Percentiles rank a stretch among this genome's conserved stretches.
These are phyloP conservation scores for Drosophila recens DNA, from an alignment of 2,888 invertebrate genomes.

Conservation along the genomic window DNA sequence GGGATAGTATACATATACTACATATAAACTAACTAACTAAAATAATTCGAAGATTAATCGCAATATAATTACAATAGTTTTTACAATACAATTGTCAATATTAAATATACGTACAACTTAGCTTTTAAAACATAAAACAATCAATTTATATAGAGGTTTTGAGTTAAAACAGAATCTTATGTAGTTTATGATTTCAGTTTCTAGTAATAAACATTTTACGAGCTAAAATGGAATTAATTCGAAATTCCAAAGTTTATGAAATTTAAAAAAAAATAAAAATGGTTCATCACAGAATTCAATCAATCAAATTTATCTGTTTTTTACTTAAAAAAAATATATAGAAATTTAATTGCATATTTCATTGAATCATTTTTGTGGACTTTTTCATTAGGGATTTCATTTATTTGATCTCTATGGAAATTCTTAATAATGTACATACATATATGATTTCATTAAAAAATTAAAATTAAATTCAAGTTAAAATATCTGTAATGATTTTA, in stretches of 20 bases:
- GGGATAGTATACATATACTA: background rate
- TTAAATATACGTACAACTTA: constrained; percentile 8
- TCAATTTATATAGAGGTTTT: constrained; percentile 1
- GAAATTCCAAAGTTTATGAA: background rate
- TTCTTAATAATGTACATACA: no score
- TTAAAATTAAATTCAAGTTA: no score
- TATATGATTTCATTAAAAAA: no score
- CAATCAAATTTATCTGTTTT: no score
- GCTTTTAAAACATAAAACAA: constrained; percentile 2
- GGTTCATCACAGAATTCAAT: background rate
- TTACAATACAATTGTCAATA: constrained; percentile 3
- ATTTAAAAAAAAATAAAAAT: background rate
- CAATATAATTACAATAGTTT: constrained; percentile 17
- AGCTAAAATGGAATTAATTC: background rate
- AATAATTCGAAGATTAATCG: background rate
- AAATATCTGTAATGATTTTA: no score
- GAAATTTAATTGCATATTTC: background rate
- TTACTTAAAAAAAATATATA: no score
- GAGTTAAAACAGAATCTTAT: background rate
- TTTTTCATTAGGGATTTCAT: background rate
- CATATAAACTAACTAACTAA: constrained; percentile 11
- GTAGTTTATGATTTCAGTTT: background rate
- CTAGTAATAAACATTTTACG: background rate
- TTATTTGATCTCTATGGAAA: no score
- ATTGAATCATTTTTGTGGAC: no score